Percentiles rank a stretch among this genome's conserved stretches.
phyloP scores from a whole-genome alignment of 1,140 invertebrate genomes.

The Galendromus occidentalis region DNA sequence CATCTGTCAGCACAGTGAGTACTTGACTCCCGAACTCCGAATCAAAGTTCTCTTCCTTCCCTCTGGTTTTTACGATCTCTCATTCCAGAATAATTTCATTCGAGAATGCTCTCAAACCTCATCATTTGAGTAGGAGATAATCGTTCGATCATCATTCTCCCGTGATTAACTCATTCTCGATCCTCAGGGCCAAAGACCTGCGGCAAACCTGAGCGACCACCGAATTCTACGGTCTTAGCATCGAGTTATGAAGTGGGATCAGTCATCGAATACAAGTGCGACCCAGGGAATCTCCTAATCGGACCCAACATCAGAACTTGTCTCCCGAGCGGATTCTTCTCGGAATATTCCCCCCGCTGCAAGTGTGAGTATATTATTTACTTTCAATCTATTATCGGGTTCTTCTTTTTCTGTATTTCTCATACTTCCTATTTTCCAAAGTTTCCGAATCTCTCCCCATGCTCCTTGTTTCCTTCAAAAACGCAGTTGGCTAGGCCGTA shows the following conservation, averaged over 20 bases:
- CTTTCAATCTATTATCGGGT: too few species aligned
- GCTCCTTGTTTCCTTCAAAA: too few species aligned
- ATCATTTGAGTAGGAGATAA: too few species aligned
- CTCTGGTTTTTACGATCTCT: too few species aligned
- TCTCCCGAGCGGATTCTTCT: conserved; percentile 74
- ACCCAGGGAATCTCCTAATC: conserved; percentile 60
- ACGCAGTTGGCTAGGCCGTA: too few species aligned
- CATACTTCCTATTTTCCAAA: too few species aligned
- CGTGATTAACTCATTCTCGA: conserved; percentile 6
- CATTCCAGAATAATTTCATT: too few species aligned
- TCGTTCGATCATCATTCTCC: background rate
- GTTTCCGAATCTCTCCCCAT: too few species aligned
- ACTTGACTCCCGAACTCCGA: background rate
- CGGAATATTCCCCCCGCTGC: conserved; percentile 76
- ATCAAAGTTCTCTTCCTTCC: background rate
- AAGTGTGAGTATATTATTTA: conserved; percentile 51
- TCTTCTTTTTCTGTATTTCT: too few species aligned
- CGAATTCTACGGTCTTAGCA: conserved; percentile 66
- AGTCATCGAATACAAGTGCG: conserved; percentile 64
- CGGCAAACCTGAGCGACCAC: conserved; percentile 69
- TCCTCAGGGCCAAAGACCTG: conserved; percentile 59
- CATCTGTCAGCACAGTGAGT: conserved; percentile 83
- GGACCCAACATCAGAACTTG: conserved; percentile 62
- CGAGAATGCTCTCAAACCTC: too few species aligned
- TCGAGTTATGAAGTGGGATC: conserved; percentile 54